These are phyloP conservation scores for Zeuzera pyrina DNA, from an alignment of 2,888 invertebrate species.

Conservation along the genomic window DNA sequence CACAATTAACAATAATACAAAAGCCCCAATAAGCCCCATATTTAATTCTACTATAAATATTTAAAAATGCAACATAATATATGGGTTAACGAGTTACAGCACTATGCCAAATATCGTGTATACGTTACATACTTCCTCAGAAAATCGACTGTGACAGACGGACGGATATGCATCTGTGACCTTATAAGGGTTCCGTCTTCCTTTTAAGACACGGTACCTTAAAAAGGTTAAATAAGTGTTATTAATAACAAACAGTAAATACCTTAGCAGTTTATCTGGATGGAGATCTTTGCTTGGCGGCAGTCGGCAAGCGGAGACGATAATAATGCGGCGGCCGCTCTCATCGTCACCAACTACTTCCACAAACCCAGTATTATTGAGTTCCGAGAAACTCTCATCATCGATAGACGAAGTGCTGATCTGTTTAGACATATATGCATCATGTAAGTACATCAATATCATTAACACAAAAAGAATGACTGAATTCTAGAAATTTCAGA, in stretches of 20 bases:
- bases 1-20: too few species aligned
- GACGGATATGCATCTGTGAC: not conserved
- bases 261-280: conserved; percentile 64
- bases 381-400: conserved; percentile 39
- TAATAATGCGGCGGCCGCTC: conserved; percentile 93
- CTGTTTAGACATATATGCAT: too few species aligned
- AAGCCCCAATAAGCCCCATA: too few species aligned
- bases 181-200: not conserved
- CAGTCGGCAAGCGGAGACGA: conserved; percentile 91
- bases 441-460: too few species aligned
- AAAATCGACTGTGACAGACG: not conserved
- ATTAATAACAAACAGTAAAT: conserved; percentile 9
- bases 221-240: not conserved
- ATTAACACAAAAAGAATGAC: too few species aligned
- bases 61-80: too few species aligned
- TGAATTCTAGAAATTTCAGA: too few species aligned
- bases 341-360: conserved; percentile 78
- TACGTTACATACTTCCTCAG: too few species aligned
- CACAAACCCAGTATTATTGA: conserved; percentile 51
- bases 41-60: too few species aligned
- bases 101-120: too few species aligned
- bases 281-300: conserved; percentile 86
- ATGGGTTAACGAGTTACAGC: too few species aligned
- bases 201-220: not conserved
- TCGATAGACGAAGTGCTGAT: conserved; percentile 36